phyloP scores from a whole-genome alignment of 2,113 vertebrate genomes.

The Ammodytes dubius region DNA sequence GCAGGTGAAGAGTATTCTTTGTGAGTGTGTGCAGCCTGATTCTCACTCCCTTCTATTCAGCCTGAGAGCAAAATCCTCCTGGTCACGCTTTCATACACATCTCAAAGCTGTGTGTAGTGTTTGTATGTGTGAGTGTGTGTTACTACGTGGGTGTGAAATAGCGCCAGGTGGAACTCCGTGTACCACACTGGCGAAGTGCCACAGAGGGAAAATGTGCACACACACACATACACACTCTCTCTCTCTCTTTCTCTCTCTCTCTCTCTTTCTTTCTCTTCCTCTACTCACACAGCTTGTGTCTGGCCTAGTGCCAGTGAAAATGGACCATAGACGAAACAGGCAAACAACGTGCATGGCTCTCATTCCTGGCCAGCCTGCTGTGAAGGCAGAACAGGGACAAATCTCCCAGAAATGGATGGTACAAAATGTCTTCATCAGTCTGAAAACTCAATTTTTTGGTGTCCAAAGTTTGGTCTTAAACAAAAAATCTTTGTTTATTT shows the following conservation, averaged over 20 bases:
- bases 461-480: not conserved
- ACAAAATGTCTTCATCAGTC: slow-evolving; percentile 20
- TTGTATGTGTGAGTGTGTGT: slow-evolving; percentile 1
- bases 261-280: slow-evolving; percentile 26
- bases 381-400: slow-evolving; percentile 8
- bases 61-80: slow-evolving; percentile 46
- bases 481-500: not conserved
- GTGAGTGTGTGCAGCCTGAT: slow-evolving; percentile 23
- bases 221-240: slow-evolving; percentile 45
- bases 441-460: not conserved
- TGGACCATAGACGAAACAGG: slow-evolving; percentile 50
- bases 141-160: slow-evolving; percentile 35
- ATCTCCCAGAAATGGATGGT: slow-evolving; percentile 26
- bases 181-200: slow-evolving; percentile 48
- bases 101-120: slow-evolving; percentile 42
- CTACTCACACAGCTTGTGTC: slow-evolving; percentile 46
- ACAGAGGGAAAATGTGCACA: slow-evolving; percentile 57
- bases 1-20: slow-evolving; percentile 24
- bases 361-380: slow-evolving; percentile 18
- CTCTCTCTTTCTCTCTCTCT: slow-evolving; percentile 3
- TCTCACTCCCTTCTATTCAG: slow-evolving; percentile 26
- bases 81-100: slow-evolving; percentile 39
- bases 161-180: slow-evolving; percentile 67
- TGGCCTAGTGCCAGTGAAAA: slow-evolving; percentile 56
- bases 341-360: slow-evolving; percentile 47